Evolutionary conservation across 2,797 vertebrate species (phyloP).

Genomic region (Meda fulgida): DNA sequence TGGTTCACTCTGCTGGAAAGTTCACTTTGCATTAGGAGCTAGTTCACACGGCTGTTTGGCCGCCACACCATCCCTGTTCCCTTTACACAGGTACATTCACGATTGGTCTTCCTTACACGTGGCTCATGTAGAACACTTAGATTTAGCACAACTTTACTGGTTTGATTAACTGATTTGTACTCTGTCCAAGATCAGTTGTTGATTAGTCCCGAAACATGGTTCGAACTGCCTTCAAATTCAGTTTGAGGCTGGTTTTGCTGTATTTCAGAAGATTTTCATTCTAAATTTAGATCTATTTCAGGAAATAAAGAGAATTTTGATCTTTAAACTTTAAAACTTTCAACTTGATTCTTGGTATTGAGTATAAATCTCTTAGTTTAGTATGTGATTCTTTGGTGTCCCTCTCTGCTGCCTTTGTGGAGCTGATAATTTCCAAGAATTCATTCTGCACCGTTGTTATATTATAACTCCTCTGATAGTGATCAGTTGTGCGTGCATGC

Average conservation of each 20-base stretch:
- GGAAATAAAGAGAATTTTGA: background rate
- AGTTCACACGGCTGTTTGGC: conserved; percentile 33
- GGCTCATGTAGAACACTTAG: conserved; percentile 31
- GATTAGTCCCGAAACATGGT: background rate
- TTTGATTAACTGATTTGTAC: conserved; percentile 40
- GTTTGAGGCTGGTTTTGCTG: background rate
- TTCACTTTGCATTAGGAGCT: conserved; percentile 50
- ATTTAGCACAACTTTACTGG: conserved; percentile 29
- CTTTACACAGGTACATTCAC: conserved; percentile 37
- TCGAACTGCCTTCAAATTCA: background rate
- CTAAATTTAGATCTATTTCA: background rate
- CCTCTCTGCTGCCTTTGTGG: conserved; percentile 21
- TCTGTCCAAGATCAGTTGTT: background rate
- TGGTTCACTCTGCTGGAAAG: conserved; percentile 46
- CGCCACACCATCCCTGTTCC: conserved; percentile 39
- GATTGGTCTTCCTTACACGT: conserved; percentile 44
- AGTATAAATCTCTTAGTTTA: conserved; percentile 6
- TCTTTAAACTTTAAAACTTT: too few relatives aligned
- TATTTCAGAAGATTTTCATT: conserved; percentile 2
- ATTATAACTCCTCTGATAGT: background rate
- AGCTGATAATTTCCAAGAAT: conserved; percentile 19
- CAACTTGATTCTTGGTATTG: background rate
- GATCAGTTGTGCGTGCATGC: conserved; percentile 55
- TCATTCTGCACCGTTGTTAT: background rate
- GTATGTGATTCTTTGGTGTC: background rate